Conservation (phyloP, 1,140 invertebrate genomes). For the Chymomyza costata region DNA sequence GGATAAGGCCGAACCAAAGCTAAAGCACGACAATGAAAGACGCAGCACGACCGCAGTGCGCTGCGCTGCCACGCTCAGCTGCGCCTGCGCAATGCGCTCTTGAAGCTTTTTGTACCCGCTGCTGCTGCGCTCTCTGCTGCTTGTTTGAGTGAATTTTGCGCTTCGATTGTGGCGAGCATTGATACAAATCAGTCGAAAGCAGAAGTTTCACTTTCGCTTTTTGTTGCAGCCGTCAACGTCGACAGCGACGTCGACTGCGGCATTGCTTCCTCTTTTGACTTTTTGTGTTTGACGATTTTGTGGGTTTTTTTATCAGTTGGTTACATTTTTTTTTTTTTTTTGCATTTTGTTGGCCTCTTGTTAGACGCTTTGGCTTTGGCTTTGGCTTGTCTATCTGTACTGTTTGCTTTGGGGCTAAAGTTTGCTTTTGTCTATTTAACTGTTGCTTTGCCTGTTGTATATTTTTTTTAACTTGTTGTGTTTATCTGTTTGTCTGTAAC, state of each 20-base stretch:
- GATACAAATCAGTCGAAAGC: constrained; percentile 70
- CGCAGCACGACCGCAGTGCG: constrained; percentile 16
- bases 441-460: neutral
- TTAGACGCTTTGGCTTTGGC: neutral
- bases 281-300: neutral
- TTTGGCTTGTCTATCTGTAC: neutral
- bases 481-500: constrained; percentile 13
- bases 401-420: neutral
- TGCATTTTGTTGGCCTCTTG: neutral
- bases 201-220: constrained; percentile 75
- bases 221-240: constrained; percentile 21
- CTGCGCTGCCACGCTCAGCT: constrained; percentile 45
- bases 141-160: constrained; percentile 33
- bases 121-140: neutral
- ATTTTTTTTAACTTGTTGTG: too few relatives aligned
- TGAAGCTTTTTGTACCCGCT: neutral
- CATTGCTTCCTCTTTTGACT: constrained; percentile 43
- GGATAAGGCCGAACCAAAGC: too few relatives aligned
- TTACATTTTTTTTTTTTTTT: constrained; percentile 5
- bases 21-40: constrained; percentile 7
- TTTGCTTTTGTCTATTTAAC: neutral
- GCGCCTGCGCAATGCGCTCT: constrained; percentile 46
- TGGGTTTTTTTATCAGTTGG: neutral
- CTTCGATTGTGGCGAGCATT: constrained; percentile 5
- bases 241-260: neutral